Evolutionary conservation across 2,113 vertebrate species (phyloP), one percentile per base, ranked within the genome.

Genomic region (Excalfactoria chinensis): DNA sequence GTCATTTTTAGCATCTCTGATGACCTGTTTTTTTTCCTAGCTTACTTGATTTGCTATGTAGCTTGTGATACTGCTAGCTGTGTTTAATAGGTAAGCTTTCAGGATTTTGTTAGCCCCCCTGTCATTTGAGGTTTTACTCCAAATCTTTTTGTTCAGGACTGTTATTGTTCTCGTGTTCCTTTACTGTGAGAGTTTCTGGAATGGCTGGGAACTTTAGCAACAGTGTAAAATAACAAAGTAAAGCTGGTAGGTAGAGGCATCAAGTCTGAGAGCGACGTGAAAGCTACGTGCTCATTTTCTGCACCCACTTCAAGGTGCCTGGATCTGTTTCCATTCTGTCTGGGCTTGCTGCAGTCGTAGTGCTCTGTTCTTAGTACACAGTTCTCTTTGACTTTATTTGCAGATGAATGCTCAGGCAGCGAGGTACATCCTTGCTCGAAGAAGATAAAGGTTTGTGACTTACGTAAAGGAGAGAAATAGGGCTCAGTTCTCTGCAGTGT

Each of bases 401-500:
- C 28, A 69, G 73, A 22, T 66, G 70, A 60, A n/a, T 70, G 7
- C 76, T 83, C 23, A 44, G 84, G 37, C 41, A 37, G 19, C 64
- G 34, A 62, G 34, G 35, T 43, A 11, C 2, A 46, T 41, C 30
- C 32, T n/a, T 91, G 0, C 68, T 85, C 59, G 34, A 58, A 14
- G 43, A 62, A 59, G 46, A n/a, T 22, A 37, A 72, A 91, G 51
- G 43, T 55, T 88, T 59, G 28, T 11, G 56, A 34, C 51, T 77
- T 40, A 18, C 46, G 55, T 56, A 40, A 56, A 49, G 58, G 55
- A 79, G 40, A 91, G 49, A 8, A 83, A 26, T 11, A 68, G 34
- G 88, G 51, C 46, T 89, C 58, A 25, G 32, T 63, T 91, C 51
- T 88, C 32, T 48, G 78, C 28, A 51, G 49, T 95, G 59, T 91